A percentile compares a stretch with the other conserved stretches of the same genome.
These are phyloP conservation scores for Anolis apletophallus DNA, from an alignment of 2,797 vertebrate genomes.

Conservation along the genomic window DNA sequence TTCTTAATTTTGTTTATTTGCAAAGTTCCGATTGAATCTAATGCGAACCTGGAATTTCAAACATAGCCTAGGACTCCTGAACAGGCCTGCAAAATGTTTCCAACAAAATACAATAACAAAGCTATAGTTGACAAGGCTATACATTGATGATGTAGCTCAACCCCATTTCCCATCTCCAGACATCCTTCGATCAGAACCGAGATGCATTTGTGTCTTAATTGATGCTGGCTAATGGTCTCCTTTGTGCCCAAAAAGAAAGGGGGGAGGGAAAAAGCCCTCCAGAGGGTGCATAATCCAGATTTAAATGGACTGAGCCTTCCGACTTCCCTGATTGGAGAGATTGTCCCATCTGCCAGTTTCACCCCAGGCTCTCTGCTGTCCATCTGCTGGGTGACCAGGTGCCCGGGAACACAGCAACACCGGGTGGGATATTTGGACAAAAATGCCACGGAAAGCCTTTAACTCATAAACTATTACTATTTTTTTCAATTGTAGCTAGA, in stretches of 20 bases:
- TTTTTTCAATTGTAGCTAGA: background rate
- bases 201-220: background rate
- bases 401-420: background rate
- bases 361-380: background rate
- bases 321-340: background rate
- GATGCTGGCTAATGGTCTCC: background rate
- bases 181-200: background rate
- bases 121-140: too few species aligned
- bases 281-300: constrained; percentile 13
- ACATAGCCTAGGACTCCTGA: too few species aligned
- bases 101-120: too few species aligned
- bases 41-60: too few species aligned
- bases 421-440: background rate
- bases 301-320: background rate
- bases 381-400: constrained; percentile 17
- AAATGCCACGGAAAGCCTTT: background rate
- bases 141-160: background rate
- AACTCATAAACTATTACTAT: background rate
- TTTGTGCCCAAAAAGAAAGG: background rate
- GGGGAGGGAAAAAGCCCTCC: background rate
- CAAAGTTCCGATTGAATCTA: too few species aligned
- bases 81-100: too few species aligned
- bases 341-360: constrained; percentile 16
- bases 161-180: rapidly evolving
- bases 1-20: too few species aligned